Base-by-base conservation (phyloP, 2,797 vertebrate species). In the Acipenser ruthenus region DNA sequence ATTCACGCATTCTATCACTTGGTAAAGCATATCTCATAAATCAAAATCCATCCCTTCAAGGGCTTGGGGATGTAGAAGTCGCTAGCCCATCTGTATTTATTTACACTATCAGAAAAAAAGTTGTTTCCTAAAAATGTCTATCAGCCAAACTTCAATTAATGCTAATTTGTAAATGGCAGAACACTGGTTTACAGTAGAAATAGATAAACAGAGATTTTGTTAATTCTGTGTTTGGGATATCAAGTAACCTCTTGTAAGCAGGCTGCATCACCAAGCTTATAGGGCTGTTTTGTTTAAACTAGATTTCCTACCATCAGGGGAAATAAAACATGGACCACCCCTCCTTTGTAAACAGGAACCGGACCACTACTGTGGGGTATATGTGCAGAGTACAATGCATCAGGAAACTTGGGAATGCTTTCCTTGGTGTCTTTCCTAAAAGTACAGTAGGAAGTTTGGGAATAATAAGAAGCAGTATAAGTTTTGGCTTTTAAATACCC, bases 51-150 rank as follows among this genome's bases (percentile, higher is more conserved):
- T 83, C 75, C 76, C 75, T 74, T 1, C 49, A 23, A 12, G 37
- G 15, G 48, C 50, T 37, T 37, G 37, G 37, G 37, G 37, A 5
- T 37, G 37, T 37, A 37, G 37, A 75, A 72, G 0, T 3, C 1
- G 1, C 55, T 15, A 47, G 68, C 64, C 61, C 74, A 87, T 90
- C 82, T 89, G 83, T 88, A 85, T 89, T 88, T 89, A 87, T 90
- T 89, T 88, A 86, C 82, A 85, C 85, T 87, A 84, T 87, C 83
- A 83, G 79, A 81, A 78, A 80, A 86, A 85, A 81, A 86, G 85
- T 77, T 84, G 83, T 79, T 84, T 85, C 82, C 85, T 83, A 82
- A 80, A 86, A 78, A 79, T 74, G 74, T 72, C 66, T 64, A 72
- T 73, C 74, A 69, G 67, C 69, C 71, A 56, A 71, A 72, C 65